Evolutionary conservation across 2,797 vertebrate genomes (phyloP).

Genomic region (Arrhamphus sclerolepis): DNA sequence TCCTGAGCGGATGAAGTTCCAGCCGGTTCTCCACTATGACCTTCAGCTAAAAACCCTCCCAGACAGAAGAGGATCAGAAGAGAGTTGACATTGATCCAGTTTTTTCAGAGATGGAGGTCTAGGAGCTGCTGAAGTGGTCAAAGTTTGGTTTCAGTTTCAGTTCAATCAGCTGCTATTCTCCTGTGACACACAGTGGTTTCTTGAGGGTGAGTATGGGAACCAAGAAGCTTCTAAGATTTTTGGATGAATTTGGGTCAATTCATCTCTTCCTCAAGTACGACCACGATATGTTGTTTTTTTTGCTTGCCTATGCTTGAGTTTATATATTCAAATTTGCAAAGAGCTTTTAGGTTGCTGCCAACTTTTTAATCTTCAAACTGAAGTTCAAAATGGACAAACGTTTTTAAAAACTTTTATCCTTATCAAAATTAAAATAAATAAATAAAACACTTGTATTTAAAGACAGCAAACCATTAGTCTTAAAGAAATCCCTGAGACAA

Average conservation of each 20-base stretch:
- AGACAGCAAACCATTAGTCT: conserved; percentile 26
- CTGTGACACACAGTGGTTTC: background rate
- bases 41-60: background rate
- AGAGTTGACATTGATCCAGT: background rate
- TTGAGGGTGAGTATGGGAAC: background rate
- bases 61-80: background rate
- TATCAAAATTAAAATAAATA: conserved; percentile 32
- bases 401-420: conserved; percentile 15
- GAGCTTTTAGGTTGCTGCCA: background rate
- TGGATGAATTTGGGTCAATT: background rate
- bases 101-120: background rate
- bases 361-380: too few relatives aligned
- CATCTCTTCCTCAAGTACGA: background rate
- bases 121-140: background rate
- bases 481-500: conserved; percentile 18
- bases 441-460: conserved; percentile 1
- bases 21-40: background rate
- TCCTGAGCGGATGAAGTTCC: background rate
- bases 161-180: background rate
- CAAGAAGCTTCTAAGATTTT: background rate
- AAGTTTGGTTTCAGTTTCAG: conserved; percentile 2
- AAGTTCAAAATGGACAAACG: background rate
- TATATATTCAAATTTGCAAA: background rate
- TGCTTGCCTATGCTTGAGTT: background rate
- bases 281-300: background rate